Evolutionary conservation across 2,888 invertebrate species (phyloP).

Genomic region (Caenorhabditis sp.): DNA sequence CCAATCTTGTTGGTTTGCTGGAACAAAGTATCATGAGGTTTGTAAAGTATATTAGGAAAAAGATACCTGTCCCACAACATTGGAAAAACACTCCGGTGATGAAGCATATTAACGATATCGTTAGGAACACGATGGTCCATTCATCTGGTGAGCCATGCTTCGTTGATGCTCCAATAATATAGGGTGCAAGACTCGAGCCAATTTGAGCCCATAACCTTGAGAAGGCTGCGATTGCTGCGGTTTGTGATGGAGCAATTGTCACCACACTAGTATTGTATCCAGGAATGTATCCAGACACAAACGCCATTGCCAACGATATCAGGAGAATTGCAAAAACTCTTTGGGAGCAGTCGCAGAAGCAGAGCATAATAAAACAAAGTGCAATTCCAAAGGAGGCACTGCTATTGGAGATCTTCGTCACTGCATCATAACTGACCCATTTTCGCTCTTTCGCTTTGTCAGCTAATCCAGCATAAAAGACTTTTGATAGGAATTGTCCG

Average conservation of each 20-base stretch:
- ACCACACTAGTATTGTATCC: constrained; percentile 70
- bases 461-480: constrained; percentile 64
- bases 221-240: constrained; percentile 68
- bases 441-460: constrained; percentile 53
- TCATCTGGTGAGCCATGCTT: constrained; percentile 61
- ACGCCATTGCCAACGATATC: constrained; percentile 63
- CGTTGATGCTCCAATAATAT: constrained; percentile 63
- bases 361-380: constrained; percentile 60
- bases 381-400: constrained; percentile 67
- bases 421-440: constrained; percentile 45
- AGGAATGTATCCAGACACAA: constrained; percentile 69
- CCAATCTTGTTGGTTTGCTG: constrained; percentile 37
- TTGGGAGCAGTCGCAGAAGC: constrained; percentile 63
- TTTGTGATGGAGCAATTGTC: constrained; percentile 67
- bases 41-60: background rate
- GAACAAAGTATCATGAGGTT: background rate
- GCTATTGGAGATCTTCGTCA: constrained; percentile 65
- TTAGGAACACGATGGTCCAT: constrained; percentile 62
- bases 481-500: constrained; percentile 66
- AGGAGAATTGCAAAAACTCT: constrained; percentile 57
- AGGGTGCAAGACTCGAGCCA: constrained; percentile 65
- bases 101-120: constrained; percentile 59
- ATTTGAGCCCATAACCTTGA: constrained; percentile 67
- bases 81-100: constrained; percentile 67
- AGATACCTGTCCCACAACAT: constrained; percentile 65